phyloP scores from a whole-genome alignment of 2,888 invertebrate species.

The Mycalesis mineus region DNA sequence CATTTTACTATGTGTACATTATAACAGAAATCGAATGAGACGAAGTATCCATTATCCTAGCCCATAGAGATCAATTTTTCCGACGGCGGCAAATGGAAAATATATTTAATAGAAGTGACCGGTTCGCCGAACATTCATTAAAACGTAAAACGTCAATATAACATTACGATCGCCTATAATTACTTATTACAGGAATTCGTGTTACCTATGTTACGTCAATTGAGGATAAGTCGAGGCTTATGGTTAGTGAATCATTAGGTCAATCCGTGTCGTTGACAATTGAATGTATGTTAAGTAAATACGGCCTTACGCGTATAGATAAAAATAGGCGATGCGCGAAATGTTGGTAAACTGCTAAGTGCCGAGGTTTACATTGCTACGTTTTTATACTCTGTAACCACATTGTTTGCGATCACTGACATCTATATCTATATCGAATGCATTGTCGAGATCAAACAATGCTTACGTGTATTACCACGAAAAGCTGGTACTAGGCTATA shows the following conservation, averaged over 20 bases:
- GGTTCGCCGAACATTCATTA: conserved; percentile 40
- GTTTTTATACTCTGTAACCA: conserved; percentile 45
- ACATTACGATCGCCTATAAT: conserved; percentile 17
- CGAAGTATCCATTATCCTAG: not conserved
- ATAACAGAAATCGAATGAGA: not conserved
- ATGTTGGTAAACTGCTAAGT: conserved; percentile 37
- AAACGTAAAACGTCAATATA: conserved; percentile 24
- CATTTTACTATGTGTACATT: conserved; percentile 8
- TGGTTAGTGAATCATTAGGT: conserved; percentile 74
- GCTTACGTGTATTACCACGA: conserved; percentile 55
- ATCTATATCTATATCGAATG: conserved; percentile 43
- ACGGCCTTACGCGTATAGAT: conserved; percentile 40
- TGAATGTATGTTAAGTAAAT: conserved; percentile 63
- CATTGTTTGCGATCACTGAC: conserved; percentile 45
- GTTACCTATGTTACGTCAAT: conserved; percentile 60
- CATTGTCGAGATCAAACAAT: conserved; percentile 59
- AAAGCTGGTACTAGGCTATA: conserved; percentile 43
- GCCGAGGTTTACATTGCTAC: conserved; percentile 28
- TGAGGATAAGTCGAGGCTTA: conserved; percentile 65
- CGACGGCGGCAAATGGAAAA: conserved; percentile 2
- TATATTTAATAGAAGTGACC: conserved; percentile 20
- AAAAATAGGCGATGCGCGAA: conserved; percentile 40
- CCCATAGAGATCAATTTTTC: not conserved
- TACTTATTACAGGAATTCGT: conserved; percentile 27
- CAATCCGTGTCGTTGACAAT: conserved; percentile 70